Evolutionary conservation across 1,140 invertebrate species (phyloP), one percentile per base, ranked within the genome.

Genomic region (Chrysoperla carnea): DNA sequence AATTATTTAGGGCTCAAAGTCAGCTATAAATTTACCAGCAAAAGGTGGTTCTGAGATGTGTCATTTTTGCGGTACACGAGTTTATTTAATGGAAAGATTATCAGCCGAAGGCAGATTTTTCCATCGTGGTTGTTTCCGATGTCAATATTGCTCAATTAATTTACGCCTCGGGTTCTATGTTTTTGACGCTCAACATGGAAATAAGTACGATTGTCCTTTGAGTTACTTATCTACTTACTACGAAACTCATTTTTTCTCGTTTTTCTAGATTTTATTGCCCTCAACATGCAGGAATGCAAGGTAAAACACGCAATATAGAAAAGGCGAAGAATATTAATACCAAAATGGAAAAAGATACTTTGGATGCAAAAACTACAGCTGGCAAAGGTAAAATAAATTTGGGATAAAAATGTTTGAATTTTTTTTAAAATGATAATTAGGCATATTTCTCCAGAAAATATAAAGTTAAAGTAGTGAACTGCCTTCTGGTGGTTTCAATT

Each of bases 1-100:
- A 39, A 28, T 39, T 46, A 37, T 37, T 38, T 42, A 57, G 55
- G 45, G 46, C 38, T 47, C 51, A 36, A 49, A 47, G 8, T 46
- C 52, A 41, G 46, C 52, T 13, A 49, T 78, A 46, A 61, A 64
- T 13, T 60, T 80, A 41, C 74, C 72, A 29, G 64, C 69, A 14
- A 73, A 76, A 60, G 71, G 71, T 33, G 75, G 70, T 39, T 82
- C 79, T 27, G 84, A 88, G 60, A 70, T 74, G 48, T 92, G 87
- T 58, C 81, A 86, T 60, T 87, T 89, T 63, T 93, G 88, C 62
- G 70, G 75, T 44, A 84, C 87, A 60, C 69, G 82, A 11, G 88
- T 92, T 27, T 92, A 92, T 57, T 65, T 90, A 11, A 84, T 91
- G 76, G 87, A 93, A 60, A 70, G 83, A 44, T 69, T 88, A 50